Percentiles rank a stretch among this genome's conserved stretches.
Conservation (phyloP, 2,888 invertebrate species). For the Sericinus montela region DNA sequence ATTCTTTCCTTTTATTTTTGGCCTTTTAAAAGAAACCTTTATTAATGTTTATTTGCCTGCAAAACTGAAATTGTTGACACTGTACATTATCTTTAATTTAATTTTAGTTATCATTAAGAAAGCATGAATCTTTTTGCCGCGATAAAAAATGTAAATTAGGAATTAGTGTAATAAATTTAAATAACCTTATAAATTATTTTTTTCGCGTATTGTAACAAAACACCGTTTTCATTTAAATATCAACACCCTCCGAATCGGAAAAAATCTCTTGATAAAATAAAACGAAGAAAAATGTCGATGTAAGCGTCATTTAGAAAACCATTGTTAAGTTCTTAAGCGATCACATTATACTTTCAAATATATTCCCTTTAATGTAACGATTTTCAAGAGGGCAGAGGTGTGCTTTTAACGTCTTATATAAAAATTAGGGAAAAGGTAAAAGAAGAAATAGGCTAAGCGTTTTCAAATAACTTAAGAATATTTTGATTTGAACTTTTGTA, state of each 20-base stretch:
- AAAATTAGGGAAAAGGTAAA: constrained; percentile 11
- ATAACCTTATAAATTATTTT: no score
- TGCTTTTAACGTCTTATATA: constrained; percentile 15
- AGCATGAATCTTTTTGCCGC: no score
- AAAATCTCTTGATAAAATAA: background rate
- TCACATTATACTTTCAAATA: constrained; percentile 24
- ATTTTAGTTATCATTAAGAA: no score
- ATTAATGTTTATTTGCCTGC: no score
- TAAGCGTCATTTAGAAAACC: constrained; percentile 13
- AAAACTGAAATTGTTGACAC: no score
- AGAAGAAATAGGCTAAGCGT: background rate
- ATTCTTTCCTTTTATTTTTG: no score
- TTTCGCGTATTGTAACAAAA: no score
- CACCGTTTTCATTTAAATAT: background rate
- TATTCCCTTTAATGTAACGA: constrained; percentile 21
- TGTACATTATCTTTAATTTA: no score
- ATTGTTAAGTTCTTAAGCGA: constrained; percentile 20
- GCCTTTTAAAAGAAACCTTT: no score
- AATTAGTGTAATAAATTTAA: no score
- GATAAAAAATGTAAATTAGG: no score
- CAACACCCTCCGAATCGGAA: background rate
- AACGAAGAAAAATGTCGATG: background rate
- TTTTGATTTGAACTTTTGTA: no score
- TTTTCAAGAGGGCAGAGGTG: constrained; percentile 17
- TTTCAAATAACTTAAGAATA: background rate